Base-by-base conservation (phyloP, 2,888 invertebrate genomes). In the Drosophila paramelanica region DNA sequence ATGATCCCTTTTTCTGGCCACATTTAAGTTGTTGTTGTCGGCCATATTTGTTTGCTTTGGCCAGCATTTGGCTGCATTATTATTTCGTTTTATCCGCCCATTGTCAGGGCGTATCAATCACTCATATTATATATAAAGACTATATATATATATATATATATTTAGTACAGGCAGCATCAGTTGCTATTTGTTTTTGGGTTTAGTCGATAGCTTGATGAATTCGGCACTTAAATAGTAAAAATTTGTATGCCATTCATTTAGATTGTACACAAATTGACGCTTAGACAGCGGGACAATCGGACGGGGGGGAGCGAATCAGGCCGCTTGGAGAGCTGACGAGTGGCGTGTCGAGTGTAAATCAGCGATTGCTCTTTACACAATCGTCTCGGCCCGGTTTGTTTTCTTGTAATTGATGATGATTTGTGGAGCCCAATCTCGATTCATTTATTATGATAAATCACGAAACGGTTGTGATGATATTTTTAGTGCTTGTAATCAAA, bases 371-470 rank as follows among this genome's bases (percentile, higher is more conserved):
- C 72, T 68, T 74, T 67, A 66, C 60, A 76, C 59, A 61, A 67
- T 61, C 43, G 52, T 53, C 61, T 68, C 53, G 47, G 55, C 64
- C 31, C 49, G 31, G 33, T 3, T 45, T 13, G 25, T 36, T 33
- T 11, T 41, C 61, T 58, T 67, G 77, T 80, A 82, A 85, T 82
- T 85, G 86, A 85, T 85, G 86, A 82, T 86, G 86, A 82, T 88
- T 81, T 81, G 79, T 82, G 80, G 45, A 13, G 46, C 51, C 55
- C 4, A 31, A 43, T 25, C 55, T 58, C 4, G 31, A 43, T 25
- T 25, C 77, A 80, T 81, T 81, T 89, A 88, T 88, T 90, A 81
- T 90, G 90, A 90, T 90, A 89, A 90, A 90, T 90, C 89, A 80
- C 78, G 70, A 53, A 50, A n/a, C 43, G 46, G 68, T 59, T 65